Base-by-base conservation (phyloP, 2,888 invertebrate species). In the Lasioglossum vierecki region DNA sequence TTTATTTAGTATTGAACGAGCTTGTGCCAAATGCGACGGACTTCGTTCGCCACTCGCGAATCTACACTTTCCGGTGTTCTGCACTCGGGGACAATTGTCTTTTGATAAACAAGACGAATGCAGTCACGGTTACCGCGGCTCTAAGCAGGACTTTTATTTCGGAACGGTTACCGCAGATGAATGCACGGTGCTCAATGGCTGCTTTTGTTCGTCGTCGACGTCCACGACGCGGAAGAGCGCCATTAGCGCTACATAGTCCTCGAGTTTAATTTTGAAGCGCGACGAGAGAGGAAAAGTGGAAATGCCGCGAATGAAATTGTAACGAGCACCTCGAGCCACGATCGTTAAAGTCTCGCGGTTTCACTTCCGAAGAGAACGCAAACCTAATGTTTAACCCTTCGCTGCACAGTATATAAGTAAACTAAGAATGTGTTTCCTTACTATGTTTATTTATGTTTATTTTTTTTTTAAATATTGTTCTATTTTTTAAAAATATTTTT, bases 1-100 rank as follows among this genome's bases (percentile, higher is more conserved):
- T 15, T 3, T 86, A 88, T 90, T 91, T 88, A 90, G 83, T 76
- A 35, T 72, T 63, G 44, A 72, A 74, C 35, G 71, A 80, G 53
- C 13, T 71, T 44, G 76, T 41, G 78, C 79, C 82, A 89, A 88
- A 83, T 82, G 86, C 70, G 26, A 57, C 60, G 30, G 70, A 49
- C 66, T 83, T 83, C 66, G 68, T 83, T 82, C 86, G 80, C 87
- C 82, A 80, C 74, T 49, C 49, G 53, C n/a, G 63, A 79, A 81
- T 46, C 70, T 60, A 57, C 68, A 70, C 75, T 76, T 80, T 71
- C 60, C 72, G 53, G 71, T 60, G 76, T 35, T 72, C 22, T 49
- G 46, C 71, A 39, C 39, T 63, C 15, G 76, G n/a, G 15, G 46
- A 35, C 75, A 77, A 46, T 72, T 53, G 76, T 68, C 76, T 73